Base-by-base conservation (phyloP, 1,140 invertebrate genomes). In the Papilio polytes region DNA sequence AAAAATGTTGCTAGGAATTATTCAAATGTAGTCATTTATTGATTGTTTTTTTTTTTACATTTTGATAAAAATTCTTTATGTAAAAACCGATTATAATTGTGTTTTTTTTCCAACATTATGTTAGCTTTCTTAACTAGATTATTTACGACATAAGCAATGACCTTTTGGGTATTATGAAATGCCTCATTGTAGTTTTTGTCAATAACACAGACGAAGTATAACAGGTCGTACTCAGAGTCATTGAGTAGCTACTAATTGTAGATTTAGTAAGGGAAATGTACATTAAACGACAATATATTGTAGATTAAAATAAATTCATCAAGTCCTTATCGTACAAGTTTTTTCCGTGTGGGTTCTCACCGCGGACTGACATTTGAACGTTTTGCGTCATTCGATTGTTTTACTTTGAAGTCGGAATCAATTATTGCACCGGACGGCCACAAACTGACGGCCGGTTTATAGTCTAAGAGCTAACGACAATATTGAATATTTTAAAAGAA, bases 401-500 rank as follows among this genome's bases (percentile, higher is more conserved):
- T 53, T 76, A 76, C n/a, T 76, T 76, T 76, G 74, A 74, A 78
- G 78, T 84, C 80, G 22, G 78, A 74, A 82, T 82, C 81, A 81
- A 84, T 84, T 84, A 84, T 80, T 63, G 81, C 80, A 82, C 13
- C 74, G 74, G 74, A 82, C 36, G 36, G 59, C 74, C 46, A 51
- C 20, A 44, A 10, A 74, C 72, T 41, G 73, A 74, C 74, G 12
- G 73, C 2, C 41, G 73, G 3, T 10, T 76, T 74, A 51, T 76
- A 74, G 74, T 15, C 18, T 22, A 51, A 51, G 74, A 76, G 74
- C 20, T 76, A 7, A 70, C 31, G 31, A 15, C 26, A 66, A 15
- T 36, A 1, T 18, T 2, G 2, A 36, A 15, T 36, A 70, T 63
- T 63, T 36, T 31, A 70, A 70, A 70, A 31, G 18, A 22, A 63